Evolutionary conservation across 1,140 invertebrate genomes (phyloP).

Genomic region (Euwallacea similis): DNA sequence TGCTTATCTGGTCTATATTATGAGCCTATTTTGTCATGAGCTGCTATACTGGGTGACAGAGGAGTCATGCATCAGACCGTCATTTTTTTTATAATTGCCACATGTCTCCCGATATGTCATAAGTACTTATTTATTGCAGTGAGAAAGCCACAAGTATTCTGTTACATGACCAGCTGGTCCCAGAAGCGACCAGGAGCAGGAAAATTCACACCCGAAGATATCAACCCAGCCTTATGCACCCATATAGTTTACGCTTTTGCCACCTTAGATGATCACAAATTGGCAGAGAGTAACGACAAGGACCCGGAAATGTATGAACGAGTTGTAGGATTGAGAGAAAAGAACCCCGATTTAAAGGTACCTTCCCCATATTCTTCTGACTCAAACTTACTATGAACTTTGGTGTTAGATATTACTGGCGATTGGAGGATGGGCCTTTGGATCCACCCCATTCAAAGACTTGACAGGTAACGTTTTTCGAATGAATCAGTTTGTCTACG

Average conservation of each 20-base stretch:
- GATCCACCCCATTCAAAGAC: slow-evolving; percentile 90
- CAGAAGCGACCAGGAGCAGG: slow-evolving; percentile 83
- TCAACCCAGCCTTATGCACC: slow-evolving; percentile 86
- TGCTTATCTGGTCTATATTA: background rate
- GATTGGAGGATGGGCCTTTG: slow-evolving; percentile 94
- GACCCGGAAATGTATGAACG: slow-evolving; percentile 83
- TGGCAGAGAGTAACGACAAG: slow-evolving; percentile 74
- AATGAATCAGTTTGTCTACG: slow-evolving; percentile 94
- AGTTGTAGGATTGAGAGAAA: slow-evolving; percentile 80
- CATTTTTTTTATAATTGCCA: too few species aligned
- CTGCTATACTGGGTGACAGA: too few species aligned
- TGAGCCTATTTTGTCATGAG: too few species aligned
- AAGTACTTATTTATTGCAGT: slow-evolving; percentile 57
- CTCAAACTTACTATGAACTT: background rate
- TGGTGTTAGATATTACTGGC: slow-evolving; percentile 74
- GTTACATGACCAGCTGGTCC: slow-evolving; percentile 94
- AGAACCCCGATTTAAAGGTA: slow-evolving; percentile 87
- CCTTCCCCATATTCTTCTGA: background rate
- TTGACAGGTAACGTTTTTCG: slow-evolving; percentile 87
- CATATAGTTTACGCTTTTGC: slow-evolving; percentile 94
- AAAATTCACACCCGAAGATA: slow-evolving; percentile 84
- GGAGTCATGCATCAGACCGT: too few species aligned
- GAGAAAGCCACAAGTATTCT: slow-evolving; percentile 81
- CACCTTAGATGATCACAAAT: slow-evolving; percentile 79
- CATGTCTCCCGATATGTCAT: background rate